These are phyloP conservation scores for Megalopta genalis DNA, from an alignment of 1,140 invertebrate genomes.

Conservation along the genomic window DNA sequence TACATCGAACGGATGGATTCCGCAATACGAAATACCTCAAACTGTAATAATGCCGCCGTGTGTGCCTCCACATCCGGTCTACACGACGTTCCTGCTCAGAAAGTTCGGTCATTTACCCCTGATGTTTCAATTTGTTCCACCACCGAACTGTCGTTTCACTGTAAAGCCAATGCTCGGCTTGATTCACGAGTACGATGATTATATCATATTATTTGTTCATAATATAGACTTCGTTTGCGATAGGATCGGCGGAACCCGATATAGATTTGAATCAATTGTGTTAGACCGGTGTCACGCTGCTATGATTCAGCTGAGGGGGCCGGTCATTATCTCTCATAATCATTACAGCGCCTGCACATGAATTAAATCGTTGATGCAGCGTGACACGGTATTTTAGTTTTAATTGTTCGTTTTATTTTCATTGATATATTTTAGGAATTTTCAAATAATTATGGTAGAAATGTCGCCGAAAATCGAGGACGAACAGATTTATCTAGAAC, in stretches of 20 bases:
- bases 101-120: conserved; percentile 63
- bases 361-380: no score
- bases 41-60: conserved; percentile 68
- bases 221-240: no score
- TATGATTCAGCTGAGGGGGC: no score
- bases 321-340: no score
- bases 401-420: not conserved
- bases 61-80: conserved; percentile 61
- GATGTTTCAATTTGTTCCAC: conserved; percentile 69
- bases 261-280: no score
- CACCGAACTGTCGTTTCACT: conserved; percentile 58
- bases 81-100: conserved; percentile 68
- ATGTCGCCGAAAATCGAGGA: conserved; percentile 60
- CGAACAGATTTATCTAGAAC: conserved; percentile 65
- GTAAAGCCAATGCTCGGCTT: conserved; percentile 71
- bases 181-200: conserved; percentile 57
- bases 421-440: conserved; percentile 50
- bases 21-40: conserved; percentile 66
- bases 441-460: conserved; percentile 66
- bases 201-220: not conserved
- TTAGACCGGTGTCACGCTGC: no score
- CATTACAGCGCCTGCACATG: no score
- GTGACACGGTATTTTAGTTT: not conserved
- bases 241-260: no score
- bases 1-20: conserved; percentile 50